Evolutionary conservation across 2,113 vertebrate species (phyloP).

Genomic region (Corynorhinus townsendii): DNA sequence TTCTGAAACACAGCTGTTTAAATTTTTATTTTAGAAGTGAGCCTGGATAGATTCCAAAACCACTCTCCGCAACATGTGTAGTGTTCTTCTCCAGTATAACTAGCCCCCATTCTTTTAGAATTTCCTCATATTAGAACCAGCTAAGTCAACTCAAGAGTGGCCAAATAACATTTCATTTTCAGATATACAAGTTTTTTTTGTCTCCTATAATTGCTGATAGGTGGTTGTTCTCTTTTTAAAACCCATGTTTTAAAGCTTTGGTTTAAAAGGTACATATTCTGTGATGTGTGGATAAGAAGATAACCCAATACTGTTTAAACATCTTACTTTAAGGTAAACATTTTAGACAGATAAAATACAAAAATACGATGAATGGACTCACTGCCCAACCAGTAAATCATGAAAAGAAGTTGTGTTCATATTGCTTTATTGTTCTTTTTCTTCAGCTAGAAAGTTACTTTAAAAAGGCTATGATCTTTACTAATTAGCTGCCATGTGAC

Average conservation of each 20-base stretch:
- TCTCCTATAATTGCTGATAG: background rate
- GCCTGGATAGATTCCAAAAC: constrained; percentile 39
- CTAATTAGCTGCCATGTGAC: constrained; percentile 51
- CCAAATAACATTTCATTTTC: background rate
- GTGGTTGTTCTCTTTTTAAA: constrained; percentile 18
- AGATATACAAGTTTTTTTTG: background rate
- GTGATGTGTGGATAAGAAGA: constrained; percentile 16
- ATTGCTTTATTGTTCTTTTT: constrained; percentile 42
- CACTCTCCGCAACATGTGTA: background rate
- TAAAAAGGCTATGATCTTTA: constrained; percentile 59
- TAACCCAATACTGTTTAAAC: constrained; percentile 51
- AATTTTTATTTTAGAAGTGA: constrained; percentile 60
- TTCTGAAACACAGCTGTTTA: constrained; percentile 54
- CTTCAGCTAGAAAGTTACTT: constrained; percentile 52
- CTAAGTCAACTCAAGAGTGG: background rate
- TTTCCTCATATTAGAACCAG: background rate
- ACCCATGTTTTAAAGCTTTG: background rate
- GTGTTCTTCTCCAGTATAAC: background rate
- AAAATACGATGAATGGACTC: constrained; percentile 49
- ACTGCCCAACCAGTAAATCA: constrained; percentile 13
- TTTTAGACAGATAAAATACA: constrained; percentile 28
- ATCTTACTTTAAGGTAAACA: constrained; percentile 50
- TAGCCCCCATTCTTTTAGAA: background rate
- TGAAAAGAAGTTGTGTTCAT: constrained; percentile 49
- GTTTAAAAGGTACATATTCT: constrained; percentile 9